Evolutionary conservation across 2,888 invertebrate genomes (phyloP), one percentile per base, ranked within the genome.

Genomic region (Troglohyphantes excavatus): DNA sequence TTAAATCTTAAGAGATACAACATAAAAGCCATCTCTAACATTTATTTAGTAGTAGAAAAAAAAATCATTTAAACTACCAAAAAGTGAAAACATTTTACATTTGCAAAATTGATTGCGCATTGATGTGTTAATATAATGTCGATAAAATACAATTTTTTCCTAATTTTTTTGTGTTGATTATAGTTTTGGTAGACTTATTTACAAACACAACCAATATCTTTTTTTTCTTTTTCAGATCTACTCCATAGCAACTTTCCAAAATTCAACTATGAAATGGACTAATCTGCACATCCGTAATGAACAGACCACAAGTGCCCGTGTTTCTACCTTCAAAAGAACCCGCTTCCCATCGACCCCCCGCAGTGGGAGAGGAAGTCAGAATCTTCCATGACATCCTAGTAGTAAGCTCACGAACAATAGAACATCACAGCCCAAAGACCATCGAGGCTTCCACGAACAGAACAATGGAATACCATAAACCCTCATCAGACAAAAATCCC

Each of bases 281-380:
- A 65, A 27, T 59, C 19, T 46, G 11, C 46, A 61, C 19, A 19
- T 39, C 19, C 13, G 59, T 39, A 33, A 86, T 86, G 85, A 86
- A 68, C 59, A 59, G 85, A 21, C 26, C n/a, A n/a, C 76, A 73
- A 26, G n/a, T 27, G 27, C 21, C 59, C 3, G 33, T 9, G 33
- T n/a, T n/a, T n/a, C n/a, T n/a, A n/a, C n/a, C n/a, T n/a, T 33
- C 33, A 3, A 79, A 67, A 19, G 79, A 26, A 5, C 29, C 43
- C 27, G 26, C 61, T 53, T 79, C 79, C 29, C 61, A 68, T 7
- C 63, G 90, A 63, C 85, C 90, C 29, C 85, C 73, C 17, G 75
- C 70, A 13, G 81, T 84, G 2, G 90, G 90, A 59, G 46, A 81
- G 46, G 90, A 90, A 39, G 78, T 61, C 23, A 79, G 19, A 63